phyloP scores from a whole-genome alignment of 2,797 vertebrate genomes.

The Trichosurus vulpecula region DNA sequence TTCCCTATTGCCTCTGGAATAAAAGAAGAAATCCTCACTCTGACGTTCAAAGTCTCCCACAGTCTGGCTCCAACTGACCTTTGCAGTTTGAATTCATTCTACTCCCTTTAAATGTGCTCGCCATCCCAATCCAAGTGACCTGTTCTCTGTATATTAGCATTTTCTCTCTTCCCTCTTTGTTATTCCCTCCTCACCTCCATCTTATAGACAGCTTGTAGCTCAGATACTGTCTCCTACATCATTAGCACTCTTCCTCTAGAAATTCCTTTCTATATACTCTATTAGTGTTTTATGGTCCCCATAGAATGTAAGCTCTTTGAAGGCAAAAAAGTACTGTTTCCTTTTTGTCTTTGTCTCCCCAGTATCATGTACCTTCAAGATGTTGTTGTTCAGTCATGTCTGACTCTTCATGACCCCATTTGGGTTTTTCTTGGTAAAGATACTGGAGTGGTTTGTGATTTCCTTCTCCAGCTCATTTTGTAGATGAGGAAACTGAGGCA shows the following conservation, averaged over 20 bases:
- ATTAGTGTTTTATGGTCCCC: background rate
- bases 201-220: background rate
- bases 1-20: background rate
- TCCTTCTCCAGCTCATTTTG: background rate
- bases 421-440: background rate
- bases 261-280: background rate
- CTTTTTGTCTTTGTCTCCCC: background rate
- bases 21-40: background rate
- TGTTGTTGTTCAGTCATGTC: background rate
- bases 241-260: background rate
- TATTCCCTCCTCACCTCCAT: background rate
- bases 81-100: background rate
- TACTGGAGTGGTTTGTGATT: background rate
- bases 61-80: background rate
- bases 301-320: background rate
- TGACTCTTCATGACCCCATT: background rate
- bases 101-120: background rate
- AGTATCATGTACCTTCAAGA: background rate
- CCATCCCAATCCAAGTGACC: background rate
- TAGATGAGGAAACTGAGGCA: background rate
- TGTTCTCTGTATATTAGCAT: background rate
- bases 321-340: background rate
- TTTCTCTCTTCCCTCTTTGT: background rate
- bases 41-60: background rate
- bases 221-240: background rate